These are phyloP conservation scores for Riparia riparia DNA, from an alignment of 2,113 vertebrate genomes.

Conservation along the genomic window DNA sequence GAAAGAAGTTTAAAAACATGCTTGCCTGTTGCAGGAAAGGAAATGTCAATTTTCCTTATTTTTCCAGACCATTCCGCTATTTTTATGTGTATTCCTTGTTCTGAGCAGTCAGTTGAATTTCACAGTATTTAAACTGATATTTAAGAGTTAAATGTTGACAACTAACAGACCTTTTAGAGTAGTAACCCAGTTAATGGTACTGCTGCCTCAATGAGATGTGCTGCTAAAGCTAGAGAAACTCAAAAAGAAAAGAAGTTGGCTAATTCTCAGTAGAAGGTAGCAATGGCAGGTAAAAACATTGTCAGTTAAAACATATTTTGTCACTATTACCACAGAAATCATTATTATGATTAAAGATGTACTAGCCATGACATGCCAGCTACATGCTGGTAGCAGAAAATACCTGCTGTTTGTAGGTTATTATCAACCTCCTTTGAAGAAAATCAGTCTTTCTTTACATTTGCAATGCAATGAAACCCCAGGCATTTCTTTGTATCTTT, in stretches of 20 bases:
- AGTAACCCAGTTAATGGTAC: neutral
- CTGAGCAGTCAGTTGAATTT: neutral
- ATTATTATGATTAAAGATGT: constrained; percentile 74
- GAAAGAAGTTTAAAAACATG: neutral
- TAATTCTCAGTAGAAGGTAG: constrained; percentile 31
- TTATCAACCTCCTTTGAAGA: constrained; percentile 69
- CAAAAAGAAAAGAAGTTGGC: neutral
- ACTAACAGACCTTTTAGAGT: neutral
- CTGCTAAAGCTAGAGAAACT: neutral
- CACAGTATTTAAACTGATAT: neutral
- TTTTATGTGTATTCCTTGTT: neutral
- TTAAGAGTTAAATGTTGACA: neutral
- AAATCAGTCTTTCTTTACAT: constrained; percentile 66
- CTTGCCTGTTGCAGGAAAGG: neutral
- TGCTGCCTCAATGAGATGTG: neutral
- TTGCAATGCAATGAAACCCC: constrained; percentile 65
- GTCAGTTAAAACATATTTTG: constrained; percentile 68
- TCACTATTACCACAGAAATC: constrained; percentile 61
- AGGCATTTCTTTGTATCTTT: constrained; percentile 67
- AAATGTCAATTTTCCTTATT: neutral
- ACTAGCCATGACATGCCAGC: constrained; percentile 65
- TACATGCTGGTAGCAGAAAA: constrained; percentile 71
- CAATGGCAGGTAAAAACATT: constrained; percentile 41
- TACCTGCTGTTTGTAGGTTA: constrained; percentile 72
- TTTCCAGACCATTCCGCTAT: neutral